These are phyloP conservation scores for Phallusia fumigata DNA, from an alignment of 23 tunicate species.

Conservation along the genomic window DNA sequence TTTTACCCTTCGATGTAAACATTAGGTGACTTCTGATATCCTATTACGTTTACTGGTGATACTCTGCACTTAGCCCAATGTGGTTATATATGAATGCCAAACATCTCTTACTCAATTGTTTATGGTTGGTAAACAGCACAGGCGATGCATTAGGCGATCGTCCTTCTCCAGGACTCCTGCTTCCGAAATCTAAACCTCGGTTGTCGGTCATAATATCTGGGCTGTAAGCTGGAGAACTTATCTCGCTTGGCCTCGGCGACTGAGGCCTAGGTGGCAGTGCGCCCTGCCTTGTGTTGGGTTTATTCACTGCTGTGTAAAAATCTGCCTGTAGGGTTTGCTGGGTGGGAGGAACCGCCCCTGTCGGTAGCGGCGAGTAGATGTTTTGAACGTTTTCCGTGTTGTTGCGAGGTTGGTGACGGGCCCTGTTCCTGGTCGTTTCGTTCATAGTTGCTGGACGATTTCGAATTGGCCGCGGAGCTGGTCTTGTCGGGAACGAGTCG, in stretches of 20 bases:
- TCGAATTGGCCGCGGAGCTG: background rate
- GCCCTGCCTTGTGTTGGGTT: background rate
- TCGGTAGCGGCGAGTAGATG: background rate
- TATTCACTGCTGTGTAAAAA: background rate
- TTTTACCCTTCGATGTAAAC: no score
- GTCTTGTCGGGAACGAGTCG: constrained; percentile 36
- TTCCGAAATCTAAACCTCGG: background rate
- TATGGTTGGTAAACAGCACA: background rate
- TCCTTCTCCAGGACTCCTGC: background rate
- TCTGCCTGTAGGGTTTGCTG: constrained; percentile 3
- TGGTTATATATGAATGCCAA: no score
- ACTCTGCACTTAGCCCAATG: no score
- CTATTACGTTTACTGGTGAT: no score
- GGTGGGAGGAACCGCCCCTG: background rate
- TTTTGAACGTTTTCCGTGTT: background rate
- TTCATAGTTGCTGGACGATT: background rate
- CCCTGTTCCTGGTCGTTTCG: background rate
- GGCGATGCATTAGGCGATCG: background rate
- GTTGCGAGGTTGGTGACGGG: background rate
- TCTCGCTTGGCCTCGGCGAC: constrained; percentile 1
- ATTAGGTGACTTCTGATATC: no score
- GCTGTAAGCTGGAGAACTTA: background rate
- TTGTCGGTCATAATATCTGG: background rate
- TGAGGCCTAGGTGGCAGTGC: background rate
- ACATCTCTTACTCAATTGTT: no score